Base-by-base conservation (phyloP, 2,797 vertebrate genomes). In the Sebastes variabilis region DNA sequence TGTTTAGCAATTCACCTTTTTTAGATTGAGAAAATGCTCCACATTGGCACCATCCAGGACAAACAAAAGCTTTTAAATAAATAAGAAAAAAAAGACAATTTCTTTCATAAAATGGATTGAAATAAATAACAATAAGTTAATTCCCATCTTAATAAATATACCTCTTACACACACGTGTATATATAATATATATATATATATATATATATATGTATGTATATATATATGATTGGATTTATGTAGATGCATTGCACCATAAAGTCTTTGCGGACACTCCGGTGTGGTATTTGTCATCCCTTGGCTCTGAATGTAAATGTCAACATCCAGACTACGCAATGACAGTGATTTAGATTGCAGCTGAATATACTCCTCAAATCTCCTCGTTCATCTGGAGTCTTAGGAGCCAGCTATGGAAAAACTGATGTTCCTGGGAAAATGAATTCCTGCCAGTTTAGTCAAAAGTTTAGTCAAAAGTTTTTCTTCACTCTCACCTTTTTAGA, bases 121-220 rank as follows among this genome's bases (percentile, higher is more conserved):
- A 99, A 99, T 99, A 99, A 99, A 99, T 99, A 99, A 97, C 91
- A 99, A 99, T 99, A 99, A 99, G 96, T 99, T 99, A 97, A 96
- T 96, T 96, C 96, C 95, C 95, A 96, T 97, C 94, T 97, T 94
- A 99, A 99, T 99, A 99, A 99, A 99, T 99, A 99, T 97, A 95
- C 96, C 97, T 96, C 96, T 92, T 93, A 94, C 92, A 96, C 93
- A 92, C 88, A 82, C 20, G 88, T 79, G 62, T 90, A 75, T 88
- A 73, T 88, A 73, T 81, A 67, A 14, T 64, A 14, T 62, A 32
- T 34, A 10, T 34, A 22, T 62, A n/a, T 64, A 24, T 38, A 24
- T 38, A 25, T 56, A 25, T 69, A 67, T 75, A 96, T 76, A 72
- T 32, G 32, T 34, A 34, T 34, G 32, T 38, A 14, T 85, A 69